Conservation (phyloP, 2,888 invertebrate species). For the Uloborus plumipes region DNA sequence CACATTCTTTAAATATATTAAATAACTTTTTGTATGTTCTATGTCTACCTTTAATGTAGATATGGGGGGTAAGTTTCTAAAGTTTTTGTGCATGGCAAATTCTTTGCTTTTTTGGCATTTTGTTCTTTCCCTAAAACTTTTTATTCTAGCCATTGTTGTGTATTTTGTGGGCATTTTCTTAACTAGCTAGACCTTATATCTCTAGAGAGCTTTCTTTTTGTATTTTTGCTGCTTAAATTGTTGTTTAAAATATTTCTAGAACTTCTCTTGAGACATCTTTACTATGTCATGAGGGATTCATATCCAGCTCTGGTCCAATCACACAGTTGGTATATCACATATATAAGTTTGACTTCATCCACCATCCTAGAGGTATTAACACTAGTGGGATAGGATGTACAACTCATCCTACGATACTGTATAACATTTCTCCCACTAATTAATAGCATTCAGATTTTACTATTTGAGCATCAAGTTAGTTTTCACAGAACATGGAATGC, state of each 20-base stretch:
- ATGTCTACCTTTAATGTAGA: conserved; percentile 24
- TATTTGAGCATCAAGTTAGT: conserved; percentile 26
- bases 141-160: not conserved
- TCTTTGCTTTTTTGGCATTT: conserved; percentile 1
- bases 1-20: not conserved
- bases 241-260: conserved; percentile 61
- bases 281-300: conserved; percentile 62
- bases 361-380: conserved; percentile 64
- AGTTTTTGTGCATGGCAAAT: conserved; percentile 19
- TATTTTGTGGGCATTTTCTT: conserved; percentile 4
- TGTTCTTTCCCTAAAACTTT: too few species aligned
- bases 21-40: conserved; percentile 20
- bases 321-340: conserved; percentile 63
- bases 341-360: conserved; percentile 57
- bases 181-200: conserved; percentile 5
- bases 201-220: conserved; percentile 6
- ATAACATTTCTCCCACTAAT: conserved; percentile 46
- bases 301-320: conserved; percentile 62
- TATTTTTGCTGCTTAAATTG: conserved; percentile 50
- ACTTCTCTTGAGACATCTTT: conserved; percentile 55
- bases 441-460: conserved; percentile 45
- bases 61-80: conserved; percentile 23
- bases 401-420: conserved; percentile 49
- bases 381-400: conserved; percentile 45
- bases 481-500: conserved; percentile 37